These are phyloP conservation scores for Machaerirhynchus nigripectus DNA, from an alignment of 2,113 vertebrate species.

Conservation along the genomic window DNA sequence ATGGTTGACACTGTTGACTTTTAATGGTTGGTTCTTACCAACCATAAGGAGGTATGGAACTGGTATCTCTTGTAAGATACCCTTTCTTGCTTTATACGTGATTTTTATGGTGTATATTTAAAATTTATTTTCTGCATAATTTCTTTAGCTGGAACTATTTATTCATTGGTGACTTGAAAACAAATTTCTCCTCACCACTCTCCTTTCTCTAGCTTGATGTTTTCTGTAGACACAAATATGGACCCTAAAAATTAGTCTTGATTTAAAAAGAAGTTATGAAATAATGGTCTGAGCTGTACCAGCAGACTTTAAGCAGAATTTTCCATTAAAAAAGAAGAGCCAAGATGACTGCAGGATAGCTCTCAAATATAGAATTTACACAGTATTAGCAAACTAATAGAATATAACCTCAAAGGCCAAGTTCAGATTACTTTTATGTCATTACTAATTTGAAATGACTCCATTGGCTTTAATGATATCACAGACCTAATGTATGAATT, in stretches of 20 bases:
- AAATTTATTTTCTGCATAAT: not conserved
- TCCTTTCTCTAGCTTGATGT: not conserved
- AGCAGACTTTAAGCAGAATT: not conserved
- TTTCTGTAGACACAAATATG: not conserved
- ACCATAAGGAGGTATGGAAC: not conserved
- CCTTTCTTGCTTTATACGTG: not conserved
- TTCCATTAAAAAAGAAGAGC: not conserved
- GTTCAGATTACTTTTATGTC: not conserved
- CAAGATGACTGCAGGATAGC: not conserved
- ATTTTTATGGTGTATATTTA: not conserved
- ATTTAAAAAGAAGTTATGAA: not conserved
- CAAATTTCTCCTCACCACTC: not conserved
- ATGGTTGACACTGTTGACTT: not conserved
- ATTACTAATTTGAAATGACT: not conserved
- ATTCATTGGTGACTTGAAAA: not conserved
- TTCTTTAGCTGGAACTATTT: not conserved
- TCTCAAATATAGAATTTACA: not conserved
- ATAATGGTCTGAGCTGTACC: not conserved
- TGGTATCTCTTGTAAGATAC: not conserved
- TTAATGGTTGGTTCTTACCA: not conserved
- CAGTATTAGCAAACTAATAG: constrained; percentile 8
- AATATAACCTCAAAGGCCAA: not conserved
- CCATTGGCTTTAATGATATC: not conserved
- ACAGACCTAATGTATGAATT: not conserved
- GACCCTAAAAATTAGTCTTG: not conserved